These are phyloP conservation scores for Anastrepha ludens DNA, from an alignment of 1,140 invertebrate species.

Conservation along the genomic window DNA sequence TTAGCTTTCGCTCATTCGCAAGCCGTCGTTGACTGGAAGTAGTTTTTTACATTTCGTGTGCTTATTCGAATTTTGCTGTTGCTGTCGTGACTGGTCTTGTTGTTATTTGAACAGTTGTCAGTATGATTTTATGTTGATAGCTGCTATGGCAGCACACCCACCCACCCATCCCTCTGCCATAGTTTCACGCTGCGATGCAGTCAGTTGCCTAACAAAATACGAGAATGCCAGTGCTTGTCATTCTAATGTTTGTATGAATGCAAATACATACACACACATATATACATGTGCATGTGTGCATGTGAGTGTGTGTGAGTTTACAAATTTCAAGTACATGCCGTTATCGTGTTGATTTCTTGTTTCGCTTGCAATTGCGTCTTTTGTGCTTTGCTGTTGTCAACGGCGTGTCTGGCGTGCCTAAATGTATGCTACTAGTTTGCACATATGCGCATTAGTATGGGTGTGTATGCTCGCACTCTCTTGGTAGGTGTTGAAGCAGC, in stretches of 20 bases:
- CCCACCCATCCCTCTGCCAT: not conserved
- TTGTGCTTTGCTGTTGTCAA: constrained; percentile 12
- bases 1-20: too few relatives aligned
- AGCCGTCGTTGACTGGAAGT: too few relatives aligned
- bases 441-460: not conserved
- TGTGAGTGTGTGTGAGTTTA: not conserved
- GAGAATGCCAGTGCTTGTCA: too few relatives aligned
- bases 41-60: too few relatives aligned
- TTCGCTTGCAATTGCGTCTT: constrained; percentile 19
- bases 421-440: constrained; percentile 18
- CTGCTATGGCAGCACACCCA: not conserved
- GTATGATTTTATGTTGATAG: not conserved
- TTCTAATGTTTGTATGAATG: too few relatives aligned
- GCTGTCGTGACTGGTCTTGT: not conserved
- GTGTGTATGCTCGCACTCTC: not conserved
- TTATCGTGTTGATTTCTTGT: constrained; percentile 41
- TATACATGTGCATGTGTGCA: not conserved
- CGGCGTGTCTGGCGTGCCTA: constrained; percentile 19
- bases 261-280: not conserved
- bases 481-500: constrained; percentile 44
- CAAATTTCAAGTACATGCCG: constrained; percentile 31
- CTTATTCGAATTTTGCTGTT: not conserved
- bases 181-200: not conserved
- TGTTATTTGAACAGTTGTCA: not conserved
- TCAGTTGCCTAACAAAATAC: not conserved